Evolutionary conservation across 2,888 invertebrate species (phyloP).

Genomic region (Scaptomyza polygonia): DNA sequence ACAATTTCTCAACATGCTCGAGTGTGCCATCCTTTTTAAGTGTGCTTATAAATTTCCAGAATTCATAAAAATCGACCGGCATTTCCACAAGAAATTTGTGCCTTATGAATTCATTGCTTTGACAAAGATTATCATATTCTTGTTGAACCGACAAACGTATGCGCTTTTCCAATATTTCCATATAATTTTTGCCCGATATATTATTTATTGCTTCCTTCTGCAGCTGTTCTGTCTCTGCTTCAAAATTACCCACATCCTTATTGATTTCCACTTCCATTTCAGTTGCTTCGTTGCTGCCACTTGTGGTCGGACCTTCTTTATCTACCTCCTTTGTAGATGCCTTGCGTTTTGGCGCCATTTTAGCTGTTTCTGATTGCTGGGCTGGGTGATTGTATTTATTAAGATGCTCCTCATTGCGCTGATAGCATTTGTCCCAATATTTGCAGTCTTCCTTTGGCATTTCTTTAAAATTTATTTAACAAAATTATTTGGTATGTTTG

Average conservation of each 20-base stretch:
- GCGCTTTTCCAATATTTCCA: conserved; percentile 76
- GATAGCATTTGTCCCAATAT: conserved; percentile 92
- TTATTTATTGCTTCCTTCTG: conserved; percentile 74
- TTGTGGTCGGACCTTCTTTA: conserved; percentile 23
- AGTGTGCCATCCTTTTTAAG: conserved; percentile 85
- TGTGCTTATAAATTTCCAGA: conserved; percentile 90
- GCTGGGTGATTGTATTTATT: conserved; percentile 91
- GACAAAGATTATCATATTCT: conserved; percentile 84
- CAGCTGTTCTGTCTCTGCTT: conserved; percentile 63
- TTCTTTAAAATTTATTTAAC: conserved; percentile 33
- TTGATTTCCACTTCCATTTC: conserved; percentile 30
- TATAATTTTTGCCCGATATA: conserved; percentile 77
- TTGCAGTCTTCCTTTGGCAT: conserved; percentile 88
- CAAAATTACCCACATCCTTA: conserved; percentile 44
- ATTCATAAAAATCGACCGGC: conserved; percentile 95
- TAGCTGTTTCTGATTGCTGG: conserved; percentile 64
- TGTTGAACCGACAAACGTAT: conserved; percentile 79
- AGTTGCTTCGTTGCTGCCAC: conserved; percentile 12
- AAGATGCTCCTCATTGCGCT: conserved; percentile 90
- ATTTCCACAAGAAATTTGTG: conserved; percentile 92
- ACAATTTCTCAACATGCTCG: conserved; percentile 87
- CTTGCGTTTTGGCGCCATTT: conserved; percentile 70
- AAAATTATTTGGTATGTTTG: conserved; percentile 1
- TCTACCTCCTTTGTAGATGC: conserved; percentile 31
- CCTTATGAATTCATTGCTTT: conserved; percentile 87